These are phyloP conservation scores for Acromyrmex heyeri DNA, from an alignment of 1,140 invertebrate genomes.

Conservation along the genomic window DNA sequence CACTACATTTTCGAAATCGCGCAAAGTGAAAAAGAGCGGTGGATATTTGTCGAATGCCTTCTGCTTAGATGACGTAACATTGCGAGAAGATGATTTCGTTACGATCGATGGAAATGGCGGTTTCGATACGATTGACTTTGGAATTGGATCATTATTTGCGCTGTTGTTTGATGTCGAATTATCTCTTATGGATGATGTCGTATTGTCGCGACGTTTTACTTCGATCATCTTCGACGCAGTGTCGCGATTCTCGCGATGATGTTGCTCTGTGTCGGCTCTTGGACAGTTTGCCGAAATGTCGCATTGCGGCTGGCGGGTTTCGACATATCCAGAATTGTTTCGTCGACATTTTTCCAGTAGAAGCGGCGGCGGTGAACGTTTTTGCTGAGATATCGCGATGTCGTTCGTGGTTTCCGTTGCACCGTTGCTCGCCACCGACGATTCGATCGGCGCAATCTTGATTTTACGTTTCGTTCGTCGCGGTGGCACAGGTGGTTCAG, in stretches of 20 bases:
- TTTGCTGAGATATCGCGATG: slow-evolving; percentile 58
- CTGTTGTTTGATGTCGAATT: neutral
- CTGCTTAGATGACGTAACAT: neutral
- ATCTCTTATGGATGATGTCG: slow-evolving; percentile 13
- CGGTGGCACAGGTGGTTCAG: slow-evolving; percentile 83
- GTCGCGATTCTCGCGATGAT: neutral
- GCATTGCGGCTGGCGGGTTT: slow-evolving; percentile 19
- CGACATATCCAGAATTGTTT: slow-evolving; percentile 40
- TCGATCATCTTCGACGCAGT: neutral
- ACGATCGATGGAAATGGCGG: slow-evolving; percentile 5
- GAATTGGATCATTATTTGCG: neutral
- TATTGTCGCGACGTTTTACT: neutral
- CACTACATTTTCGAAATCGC: slow-evolving; percentile 83
- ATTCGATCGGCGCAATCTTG: slow-evolving; percentile 42
- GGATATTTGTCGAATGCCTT: slow-evolving; percentile 70
- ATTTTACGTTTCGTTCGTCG: slow-evolving; percentile 81
- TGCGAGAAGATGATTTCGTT: slow-evolving; percentile 7
- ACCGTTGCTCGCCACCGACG: neutral
- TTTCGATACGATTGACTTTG: neutral
- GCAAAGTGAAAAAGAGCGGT: slow-evolving; percentile 81
- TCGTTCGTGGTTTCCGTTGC: neutral
- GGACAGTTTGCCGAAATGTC: slow-evolving; percentile 1
- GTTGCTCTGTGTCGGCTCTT: neutral
- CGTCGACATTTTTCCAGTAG: slow-evolving; percentile 65
- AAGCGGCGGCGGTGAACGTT: slow-evolving; percentile 74